Base-by-base conservation (phyloP, 2,888 invertebrate genomes). In the Ophion obscuratus region DNA sequence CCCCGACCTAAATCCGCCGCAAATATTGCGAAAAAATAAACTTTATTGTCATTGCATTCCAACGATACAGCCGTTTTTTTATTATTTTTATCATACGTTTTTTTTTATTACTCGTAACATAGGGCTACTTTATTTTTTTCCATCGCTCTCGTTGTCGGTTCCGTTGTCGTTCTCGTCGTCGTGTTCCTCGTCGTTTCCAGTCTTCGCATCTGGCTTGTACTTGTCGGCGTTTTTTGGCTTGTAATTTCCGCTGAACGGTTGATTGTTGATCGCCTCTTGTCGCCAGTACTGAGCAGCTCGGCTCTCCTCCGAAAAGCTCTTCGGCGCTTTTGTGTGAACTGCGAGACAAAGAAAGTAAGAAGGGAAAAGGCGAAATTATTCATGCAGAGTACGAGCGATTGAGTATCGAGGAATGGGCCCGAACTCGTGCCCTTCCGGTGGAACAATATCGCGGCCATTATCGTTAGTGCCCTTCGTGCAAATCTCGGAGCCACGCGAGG, bases 221-320 rank as follows among this genome's bases (percentile, higher is more conserved):
- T 87, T 86, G 81, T 88, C 89, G 44, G 86, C 88, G 40, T 81
- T 83, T 71, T 74, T 71, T 17, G 91, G 90, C 57, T 86, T 77
- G 61, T 83, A 87, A 47, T 83, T 79, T 7, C 88, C 87, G n/a
- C 70, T 76, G 59, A 91, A 75, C 10, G 90, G 90, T 7, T 81
- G 78, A 31, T 82, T 80, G 81, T 90, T 91, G 20, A 88, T 83
- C 0, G 83, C 89, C 64, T 89, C 88, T 77, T 71, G 80, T 20
- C 89, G 88, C 81, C 90, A 89, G 81, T 90, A 91, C 77, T 90
- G 89, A 0, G 85, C 87, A 11, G 89, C 89, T 74, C 90, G 86
- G 7, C 44, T 53, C 70, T 90, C 89, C 44, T 81, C 75, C 11
- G 83, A 85, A 59, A 90, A 89, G n/a, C 87, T 87, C 14, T n/a